A percentile compares a stretch with the other conserved stretches of the same genome.
These are phyloP conservation scores for Hyles vespertilio DNA, from an alignment of 1,140 invertebrate genomes.

Conservation along the genomic window DNA sequence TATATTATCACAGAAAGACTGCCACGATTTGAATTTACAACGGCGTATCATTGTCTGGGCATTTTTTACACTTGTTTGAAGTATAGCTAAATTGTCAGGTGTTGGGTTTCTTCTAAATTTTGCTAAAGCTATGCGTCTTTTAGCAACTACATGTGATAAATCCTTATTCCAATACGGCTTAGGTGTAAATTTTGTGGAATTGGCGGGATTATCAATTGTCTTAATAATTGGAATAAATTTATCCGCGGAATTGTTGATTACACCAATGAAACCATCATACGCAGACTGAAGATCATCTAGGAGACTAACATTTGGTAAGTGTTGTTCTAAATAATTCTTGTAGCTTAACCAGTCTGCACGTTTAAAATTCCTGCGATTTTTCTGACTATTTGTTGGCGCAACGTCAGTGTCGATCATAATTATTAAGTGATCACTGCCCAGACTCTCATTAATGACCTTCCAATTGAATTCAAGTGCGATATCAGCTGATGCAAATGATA, in stretches of 20 bases:
- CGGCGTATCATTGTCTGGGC: not conserved
- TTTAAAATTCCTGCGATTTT: not conserved
- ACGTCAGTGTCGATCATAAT: not conserved
- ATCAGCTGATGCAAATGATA: not conserved
- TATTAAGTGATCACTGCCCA: not conserved
- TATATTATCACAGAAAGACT: slow-evolving; percentile 1
- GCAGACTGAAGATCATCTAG: not conserved
- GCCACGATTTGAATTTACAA: slow-evolving; percentile 2
- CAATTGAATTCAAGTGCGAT: not conserved
- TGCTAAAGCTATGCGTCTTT: slow-evolving; percentile 10
- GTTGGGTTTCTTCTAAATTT: slow-evolving; percentile 7
- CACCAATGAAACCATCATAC: slow-evolving; percentile 8
- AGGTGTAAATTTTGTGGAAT: slow-evolving; percentile 5
- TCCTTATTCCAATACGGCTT: slow-evolving; percentile 13
- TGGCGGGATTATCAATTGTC: not conserved
- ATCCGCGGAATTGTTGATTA: slow-evolving; percentile 15
- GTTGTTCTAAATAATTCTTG: not conserved
- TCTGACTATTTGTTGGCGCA: not conserved
- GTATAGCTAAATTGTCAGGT: not conserved
- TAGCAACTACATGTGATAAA: slow-evolving; percentile 14
- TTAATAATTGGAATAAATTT: slow-evolving; percentile 13
- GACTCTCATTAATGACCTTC: not conserved
- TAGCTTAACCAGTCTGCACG: not conserved
- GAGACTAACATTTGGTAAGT: not conserved
- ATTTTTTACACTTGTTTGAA: not conserved